phyloP scores from a whole-genome alignment of 53 echinoderm and acorn worm species.

The Echinarachnius parma region DNA sequence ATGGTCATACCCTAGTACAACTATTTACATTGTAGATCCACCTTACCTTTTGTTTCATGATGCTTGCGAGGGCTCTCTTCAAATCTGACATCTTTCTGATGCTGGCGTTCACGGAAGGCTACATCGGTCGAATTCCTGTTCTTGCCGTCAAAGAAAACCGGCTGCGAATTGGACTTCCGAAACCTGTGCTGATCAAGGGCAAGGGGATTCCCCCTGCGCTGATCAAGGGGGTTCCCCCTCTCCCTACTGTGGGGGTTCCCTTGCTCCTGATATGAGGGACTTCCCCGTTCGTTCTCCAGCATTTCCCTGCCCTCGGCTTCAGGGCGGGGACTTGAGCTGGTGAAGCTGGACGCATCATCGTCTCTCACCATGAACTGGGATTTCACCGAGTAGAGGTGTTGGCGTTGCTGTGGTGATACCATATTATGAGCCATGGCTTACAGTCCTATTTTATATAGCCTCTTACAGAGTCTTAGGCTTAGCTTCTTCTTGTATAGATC shows the following conservation, averaged over 20 bases:
- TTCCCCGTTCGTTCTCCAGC: background rate
- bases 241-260: background rate
- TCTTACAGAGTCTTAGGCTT: too few species aligned
- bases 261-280: background rate
- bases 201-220: background rate
- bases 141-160: slow-evolving; percentile 62
- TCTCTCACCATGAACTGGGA: slow-evolving; percentile 29
- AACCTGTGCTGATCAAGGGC: background rate
- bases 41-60: slow-evolving; percentile 5
- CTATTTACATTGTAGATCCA: too few species aligned
- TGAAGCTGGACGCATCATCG: background rate
- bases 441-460: too few species aligned
- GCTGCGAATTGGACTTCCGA: slow-evolving; percentile 11
- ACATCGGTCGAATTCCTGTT: slow-evolving; percentile 88
- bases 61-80: slow-evolving; percentile 7
- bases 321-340: slow-evolving; percentile 17
- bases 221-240: too few species aligned
- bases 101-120: slow-evolving; percentile 65
- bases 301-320: slow-evolving; percentile 35
- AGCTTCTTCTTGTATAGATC: too few species aligned
- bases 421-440: background rate
- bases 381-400: slow-evolving; percentile 17
- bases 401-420: background rate
- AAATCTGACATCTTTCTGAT: slow-evolving; percentile 58
- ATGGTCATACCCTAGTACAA: too few species aligned